Conservation (phyloP, 2,797 vertebrate species). For the Liparis tanakae region DNA sequence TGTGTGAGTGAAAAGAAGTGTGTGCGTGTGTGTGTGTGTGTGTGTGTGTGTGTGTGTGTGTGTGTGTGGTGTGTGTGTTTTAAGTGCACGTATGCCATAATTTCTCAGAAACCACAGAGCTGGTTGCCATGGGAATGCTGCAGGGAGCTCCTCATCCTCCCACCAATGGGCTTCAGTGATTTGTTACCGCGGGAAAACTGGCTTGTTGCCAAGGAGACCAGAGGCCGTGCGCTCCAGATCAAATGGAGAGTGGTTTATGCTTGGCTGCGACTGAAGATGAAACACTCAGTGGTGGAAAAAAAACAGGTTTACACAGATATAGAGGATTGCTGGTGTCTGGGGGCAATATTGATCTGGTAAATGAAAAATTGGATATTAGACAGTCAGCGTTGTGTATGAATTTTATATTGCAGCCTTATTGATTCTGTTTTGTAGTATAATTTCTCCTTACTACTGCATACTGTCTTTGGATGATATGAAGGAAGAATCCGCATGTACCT, state of each 20-base stretch:
- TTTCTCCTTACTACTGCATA: constrained; percentile 8
- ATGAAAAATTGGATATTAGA: constrained; percentile 28
- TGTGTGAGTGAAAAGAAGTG: neutral
- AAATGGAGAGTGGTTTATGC: constrained; percentile 47
- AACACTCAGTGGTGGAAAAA: constrained; percentile 27
- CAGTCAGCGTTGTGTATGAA: constrained; percentile 1
- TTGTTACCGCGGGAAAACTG: constrained; percentile 74
- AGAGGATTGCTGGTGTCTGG: neutral
- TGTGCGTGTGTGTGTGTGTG: neutral
- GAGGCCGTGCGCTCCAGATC: constrained; percentile 56
- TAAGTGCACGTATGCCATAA: constrained; percentile 37
- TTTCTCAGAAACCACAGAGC: constrained; percentile 70
- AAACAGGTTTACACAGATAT: neutral
- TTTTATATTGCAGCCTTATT: constrained; percentile 7
- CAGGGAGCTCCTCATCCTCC: constrained; percentile 71
- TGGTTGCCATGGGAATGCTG: constrained; percentile 79
- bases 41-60: neutral
- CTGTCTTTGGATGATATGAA: constrained; percentile 3
- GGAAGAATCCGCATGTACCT: neutral
- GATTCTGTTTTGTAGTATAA: constrained; percentile 24
- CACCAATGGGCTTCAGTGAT: constrained; percentile 67
- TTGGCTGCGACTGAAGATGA: constrained; percentile 36
- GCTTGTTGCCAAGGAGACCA: constrained; percentile 79
- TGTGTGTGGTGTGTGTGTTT: neutral
- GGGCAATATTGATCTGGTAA: constrained; percentile 20